Evolutionary conservation across 2,797 vertebrate genomes (phyloP), one percentile per base, ranked within the genome.

Genomic region (Sebastes itinus): DNA sequence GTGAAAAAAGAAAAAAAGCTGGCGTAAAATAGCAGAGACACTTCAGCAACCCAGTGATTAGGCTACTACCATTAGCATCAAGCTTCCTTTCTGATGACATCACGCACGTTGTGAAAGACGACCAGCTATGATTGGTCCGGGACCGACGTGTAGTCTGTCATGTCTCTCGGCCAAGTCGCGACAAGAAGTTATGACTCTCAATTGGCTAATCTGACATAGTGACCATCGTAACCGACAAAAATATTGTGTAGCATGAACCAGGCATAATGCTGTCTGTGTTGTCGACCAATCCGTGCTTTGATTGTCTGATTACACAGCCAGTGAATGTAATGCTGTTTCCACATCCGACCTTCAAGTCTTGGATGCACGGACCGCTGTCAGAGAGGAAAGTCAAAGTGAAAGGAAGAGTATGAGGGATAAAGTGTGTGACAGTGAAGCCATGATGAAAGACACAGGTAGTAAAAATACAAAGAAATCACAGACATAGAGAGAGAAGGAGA

Each of bases 391-490:
- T 72, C 25, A 61, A 42, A 65, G 59, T 35, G 9, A 74, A 76
- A 35, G 27, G 33, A 55, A 35, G 16, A 27, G 23, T 60, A 62
- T 25, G 4, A 68, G 35, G 30, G 52, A 66, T 62, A 55, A 84
- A 81, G 61, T 75, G 70, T 80, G 68, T 60, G 46, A 55, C 30
- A 46, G 81, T 52, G 49, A 75, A 70, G 66, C 52, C 35, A 27
- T 62, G 80, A 86, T 72, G 5, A 46, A 69, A 84, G 77, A 72
- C 59, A 54, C 28, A 68, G 20, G 20, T 22, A 69, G 65, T 13
- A 6, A 70, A 59, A 77, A 67, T 22, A 66, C 11, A 70, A 25
- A 64, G 22, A 32, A 32, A 49, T 3, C 7, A 30, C 5, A 30
- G 25, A 49, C 1, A 28, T 6, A 59, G 30, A 68, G 8, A 52